Percentiles rank a stretch among this genome's conserved stretches.
phyloP scores from a whole-genome alignment of 2,888 invertebrate species.

The Nymphalis c-album region DNA sequence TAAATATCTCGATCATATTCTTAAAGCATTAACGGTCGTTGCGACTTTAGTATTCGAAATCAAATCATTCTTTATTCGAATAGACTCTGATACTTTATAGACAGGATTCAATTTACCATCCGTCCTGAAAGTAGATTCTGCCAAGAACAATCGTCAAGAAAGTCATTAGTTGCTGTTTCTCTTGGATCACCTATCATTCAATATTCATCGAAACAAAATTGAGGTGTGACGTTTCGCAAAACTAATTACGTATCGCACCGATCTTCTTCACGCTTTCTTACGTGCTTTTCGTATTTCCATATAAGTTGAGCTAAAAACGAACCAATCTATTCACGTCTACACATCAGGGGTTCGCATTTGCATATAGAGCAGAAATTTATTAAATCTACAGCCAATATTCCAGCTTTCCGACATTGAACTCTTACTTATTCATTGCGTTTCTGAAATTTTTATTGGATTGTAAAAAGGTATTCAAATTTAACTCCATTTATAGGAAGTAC shows the following conservation, averaged over 20 bases:
- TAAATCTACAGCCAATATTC: conserved; percentile 81
- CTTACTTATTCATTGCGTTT: conserved; percentile 69
- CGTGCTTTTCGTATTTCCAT: conserved; percentile 81
- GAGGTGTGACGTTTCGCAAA: conserved; percentile 65
- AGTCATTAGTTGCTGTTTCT: too few species aligned
- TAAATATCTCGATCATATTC: not conserved
- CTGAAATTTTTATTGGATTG: conserved; percentile 69
- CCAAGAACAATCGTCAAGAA: too few species aligned
- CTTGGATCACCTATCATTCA: conserved; percentile 49
- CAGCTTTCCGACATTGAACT: conserved; percentile 77
- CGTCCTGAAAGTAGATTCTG: too few species aligned
- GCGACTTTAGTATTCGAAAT: too few species aligned
- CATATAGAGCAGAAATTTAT: conserved; percentile 82
- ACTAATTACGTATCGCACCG: conserved; percentile 80
- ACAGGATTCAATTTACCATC: conserved; percentile 2
- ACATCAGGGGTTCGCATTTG: conserved; percentile 81
- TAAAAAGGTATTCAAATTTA: conserved; percentile 51
- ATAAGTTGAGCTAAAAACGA: conserved; percentile 82
- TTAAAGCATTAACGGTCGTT: too few species aligned
- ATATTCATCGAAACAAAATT: conserved; percentile 67
- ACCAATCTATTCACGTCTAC: conserved; percentile 82
- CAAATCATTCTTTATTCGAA: too few species aligned
- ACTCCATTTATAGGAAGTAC: conserved; percentile 40
- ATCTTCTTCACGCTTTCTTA: conserved; percentile 80
- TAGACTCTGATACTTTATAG: too few species aligned